These are phyloP conservation scores for Lacerta viridis DNA, from an alignment of 2,797 vertebrate genomes.

Conservation along the genomic window DNA sequence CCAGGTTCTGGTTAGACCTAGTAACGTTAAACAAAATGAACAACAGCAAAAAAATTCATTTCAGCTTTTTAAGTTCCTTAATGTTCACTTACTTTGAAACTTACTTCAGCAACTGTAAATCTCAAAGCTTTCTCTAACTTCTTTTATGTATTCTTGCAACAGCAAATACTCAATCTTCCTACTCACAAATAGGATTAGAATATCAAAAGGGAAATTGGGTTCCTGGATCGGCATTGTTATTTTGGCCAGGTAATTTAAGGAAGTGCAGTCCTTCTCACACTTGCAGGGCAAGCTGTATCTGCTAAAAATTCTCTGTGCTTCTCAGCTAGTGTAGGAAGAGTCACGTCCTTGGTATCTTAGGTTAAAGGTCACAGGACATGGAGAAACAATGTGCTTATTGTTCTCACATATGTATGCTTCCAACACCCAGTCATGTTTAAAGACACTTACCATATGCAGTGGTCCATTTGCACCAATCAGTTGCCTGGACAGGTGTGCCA, in stretches of 20 bases:
- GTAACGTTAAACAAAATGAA: constrained; percentile 34
- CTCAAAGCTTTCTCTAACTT: neutral
- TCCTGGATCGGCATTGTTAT: neutral
- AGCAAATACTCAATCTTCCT: neutral
- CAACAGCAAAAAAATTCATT: neutral
- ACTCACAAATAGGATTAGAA: neutral
- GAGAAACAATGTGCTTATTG: neutral
- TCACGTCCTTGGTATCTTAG: neutral
- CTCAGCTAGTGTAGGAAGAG: neutral
- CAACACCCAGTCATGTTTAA: neutral
- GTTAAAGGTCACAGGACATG: neutral
- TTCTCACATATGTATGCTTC: neutral
- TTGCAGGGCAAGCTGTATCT: neutral
- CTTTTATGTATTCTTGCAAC: neutral
- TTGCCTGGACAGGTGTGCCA: neutral
- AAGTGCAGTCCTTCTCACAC: neutral
- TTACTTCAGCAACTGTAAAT: neutral
- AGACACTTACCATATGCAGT: neutral
- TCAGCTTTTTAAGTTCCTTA: constrained; percentile 23
- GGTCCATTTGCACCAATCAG: neutral
- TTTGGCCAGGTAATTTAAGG: neutral
- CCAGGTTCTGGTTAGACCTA: constrained; percentile 32
- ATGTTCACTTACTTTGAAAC: neutral
- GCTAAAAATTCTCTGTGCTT: neutral
- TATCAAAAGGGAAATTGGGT: neutral